Evolutionary conservation across 2,113 vertebrate genomes (phyloP).

Genomic region (Hippocampus abdominalis): DNA sequence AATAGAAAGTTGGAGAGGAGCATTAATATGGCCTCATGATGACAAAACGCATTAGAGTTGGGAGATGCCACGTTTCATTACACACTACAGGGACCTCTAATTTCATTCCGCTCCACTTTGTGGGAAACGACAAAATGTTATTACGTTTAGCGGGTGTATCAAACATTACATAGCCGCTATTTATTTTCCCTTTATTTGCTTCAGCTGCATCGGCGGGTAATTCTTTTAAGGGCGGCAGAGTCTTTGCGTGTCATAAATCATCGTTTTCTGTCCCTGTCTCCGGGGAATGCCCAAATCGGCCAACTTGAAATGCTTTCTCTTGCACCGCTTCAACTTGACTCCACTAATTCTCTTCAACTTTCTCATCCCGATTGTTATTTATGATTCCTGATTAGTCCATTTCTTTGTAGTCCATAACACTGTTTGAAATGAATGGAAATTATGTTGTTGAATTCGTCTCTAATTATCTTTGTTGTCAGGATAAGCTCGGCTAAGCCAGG

Average conservation of each 20-base stretch:
- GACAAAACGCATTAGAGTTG: slow-evolving; percentile 71
- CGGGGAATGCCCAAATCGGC: slow-evolving; percentile 40
- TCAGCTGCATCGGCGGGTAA: slow-evolving; percentile 73
- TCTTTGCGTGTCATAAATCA: slow-evolving; percentile 73
- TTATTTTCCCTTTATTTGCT: slow-evolving; percentile 75
- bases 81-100: slow-evolving; percentile 72
- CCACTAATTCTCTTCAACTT: slow-evolving; percentile 56
- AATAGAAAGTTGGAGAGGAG: slow-evolving; percentile 59
- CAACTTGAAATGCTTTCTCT: slow-evolving; percentile 57
- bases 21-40: slow-evolving; percentile 68
- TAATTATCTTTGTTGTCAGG: too few species aligned
- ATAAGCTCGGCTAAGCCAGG: too few species aligned
- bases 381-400: background rate
- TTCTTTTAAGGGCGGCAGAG: slow-evolving; percentile 72
- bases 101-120: slow-evolving; percentile 78
- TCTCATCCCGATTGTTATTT: slow-evolving; percentile 31
- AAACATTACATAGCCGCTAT: slow-evolving; percentile 72
- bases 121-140: slow-evolving; percentile 74
- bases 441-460: too few species aligned
- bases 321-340: slow-evolving; percentile 44
- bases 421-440: too few species aligned
- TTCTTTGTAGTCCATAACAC: too few species aligned
- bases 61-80: slow-evolving; percentile 71
- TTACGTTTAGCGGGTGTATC: slow-evolving; percentile 72
- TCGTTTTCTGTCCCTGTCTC: slow-evolving; percentile 61